Conservation (phyloP, 2,113 vertebrate species). For the Cyanoramphus novaezelandiae region DNA sequence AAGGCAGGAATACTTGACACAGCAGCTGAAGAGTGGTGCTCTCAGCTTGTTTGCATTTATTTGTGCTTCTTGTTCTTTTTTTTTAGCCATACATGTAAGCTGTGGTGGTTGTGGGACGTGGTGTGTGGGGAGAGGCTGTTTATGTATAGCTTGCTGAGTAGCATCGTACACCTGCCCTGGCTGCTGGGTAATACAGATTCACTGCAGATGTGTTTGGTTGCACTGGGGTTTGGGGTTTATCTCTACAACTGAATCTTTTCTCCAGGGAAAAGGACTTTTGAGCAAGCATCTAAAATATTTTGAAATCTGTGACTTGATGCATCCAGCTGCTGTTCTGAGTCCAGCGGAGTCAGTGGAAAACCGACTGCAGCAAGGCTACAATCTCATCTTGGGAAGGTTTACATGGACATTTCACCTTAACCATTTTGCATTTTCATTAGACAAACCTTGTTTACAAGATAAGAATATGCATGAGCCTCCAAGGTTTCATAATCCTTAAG, state of each 20-base stretch:
- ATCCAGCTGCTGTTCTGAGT: not conserved
- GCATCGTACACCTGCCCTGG: not conserved
- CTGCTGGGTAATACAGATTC: not conserved
- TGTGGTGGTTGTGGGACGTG: rapidly evolving
- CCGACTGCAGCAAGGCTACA: not conserved
- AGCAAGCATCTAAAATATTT: not conserved
- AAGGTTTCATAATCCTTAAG: not conserved
- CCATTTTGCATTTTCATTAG: not conserved
- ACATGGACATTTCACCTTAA: rapidly evolving
- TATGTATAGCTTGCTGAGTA: rapidly evolving
- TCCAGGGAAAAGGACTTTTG: not conserved
- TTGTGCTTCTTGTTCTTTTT: not conserved
- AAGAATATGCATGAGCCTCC: not conserved
- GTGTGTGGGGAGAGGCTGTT: not conserved
- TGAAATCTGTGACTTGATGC: not conserved
- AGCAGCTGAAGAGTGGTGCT: not conserved
- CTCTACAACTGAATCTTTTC: not conserved
- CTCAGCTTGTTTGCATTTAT: not conserved
- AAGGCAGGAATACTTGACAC: not conserved
- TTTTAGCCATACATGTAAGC: not conserved
- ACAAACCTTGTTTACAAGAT: not conserved
- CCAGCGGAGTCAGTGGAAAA: not conserved
- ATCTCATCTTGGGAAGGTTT: not conserved
- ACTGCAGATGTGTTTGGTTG: not conserved
- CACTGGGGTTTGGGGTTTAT: not conserved